Percentiles rank a stretch among this genome's conserved stretches.
These are phyloP conservation scores for Clarias pachynema DNA, from an alignment of 2,797 vertebrate species.

Conservation along the genomic window DNA sequence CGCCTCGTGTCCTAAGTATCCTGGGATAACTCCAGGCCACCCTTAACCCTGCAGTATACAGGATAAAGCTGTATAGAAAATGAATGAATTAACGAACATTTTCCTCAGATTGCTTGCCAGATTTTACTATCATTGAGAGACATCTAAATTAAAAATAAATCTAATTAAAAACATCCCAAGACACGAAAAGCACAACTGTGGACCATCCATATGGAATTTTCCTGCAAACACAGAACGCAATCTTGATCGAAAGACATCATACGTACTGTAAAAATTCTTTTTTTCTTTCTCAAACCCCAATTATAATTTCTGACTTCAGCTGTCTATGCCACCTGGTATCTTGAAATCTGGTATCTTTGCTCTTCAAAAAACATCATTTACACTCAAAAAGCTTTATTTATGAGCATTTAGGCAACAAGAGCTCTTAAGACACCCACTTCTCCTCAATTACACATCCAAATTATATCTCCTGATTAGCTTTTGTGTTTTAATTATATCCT, in stretches of 20 bases:
- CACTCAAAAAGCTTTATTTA: not conserved
- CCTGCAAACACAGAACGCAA: not conserved
- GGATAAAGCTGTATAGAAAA: too few relatives aligned
- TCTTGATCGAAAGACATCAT: not conserved
- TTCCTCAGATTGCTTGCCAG: not conserved
- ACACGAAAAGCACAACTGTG: not conserved
- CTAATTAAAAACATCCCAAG: not conserved
- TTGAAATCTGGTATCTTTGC: not conserved
- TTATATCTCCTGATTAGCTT: slow-evolving; percentile 2
- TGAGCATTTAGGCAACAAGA: not conserved
- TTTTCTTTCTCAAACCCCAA: not conserved
- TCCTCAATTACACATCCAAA: not conserved
- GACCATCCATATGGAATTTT: not conserved
- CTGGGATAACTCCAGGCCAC: too few relatives aligned
- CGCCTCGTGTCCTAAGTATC: too few relatives aligned
- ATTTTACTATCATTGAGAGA: not conserved
- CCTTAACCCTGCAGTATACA: too few relatives aligned
- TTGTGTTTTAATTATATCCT: slow-evolving; percentile 25
- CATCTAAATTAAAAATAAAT: not conserved
- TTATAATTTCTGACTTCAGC: not conserved
- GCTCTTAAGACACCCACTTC: not conserved
- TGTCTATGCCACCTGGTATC: not conserved
- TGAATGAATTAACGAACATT: not conserved
- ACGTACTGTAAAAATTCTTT: not conserved
- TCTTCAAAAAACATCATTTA: slow-evolving; percentile 3